These are phyloP conservation scores for Podargus strigoides DNA, from an alignment of 2,797 vertebrate species.

Conservation along the genomic window DNA sequence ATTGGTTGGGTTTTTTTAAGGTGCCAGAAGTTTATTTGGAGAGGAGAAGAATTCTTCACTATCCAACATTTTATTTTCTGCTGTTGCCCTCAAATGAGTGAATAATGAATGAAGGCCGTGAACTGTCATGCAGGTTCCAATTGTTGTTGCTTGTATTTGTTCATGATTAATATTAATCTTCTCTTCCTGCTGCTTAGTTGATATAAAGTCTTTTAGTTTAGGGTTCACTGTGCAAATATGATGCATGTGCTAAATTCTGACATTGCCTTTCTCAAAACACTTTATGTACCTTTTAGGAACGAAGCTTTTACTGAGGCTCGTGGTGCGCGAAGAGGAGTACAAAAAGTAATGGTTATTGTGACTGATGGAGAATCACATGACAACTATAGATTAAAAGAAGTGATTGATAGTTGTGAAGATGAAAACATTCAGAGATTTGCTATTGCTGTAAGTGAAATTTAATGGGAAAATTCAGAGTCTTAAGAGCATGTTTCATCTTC, in stretches of 20 bases:
- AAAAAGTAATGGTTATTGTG: constrained; percentile 97
- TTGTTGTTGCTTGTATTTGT: neutral
- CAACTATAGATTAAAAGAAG: constrained; percentile 72
- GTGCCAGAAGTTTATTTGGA: neutral
- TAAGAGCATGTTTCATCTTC: constrained; percentile 3
- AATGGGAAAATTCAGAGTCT: constrained; percentile 1
- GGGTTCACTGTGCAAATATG: neutral
- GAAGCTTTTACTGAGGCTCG: constrained; percentile 89
- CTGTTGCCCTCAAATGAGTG: neutral
- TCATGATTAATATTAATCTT: neutral
- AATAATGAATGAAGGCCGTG: neutral
- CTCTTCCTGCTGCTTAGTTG: neutral
- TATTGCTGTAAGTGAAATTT: constrained; percentile 86
- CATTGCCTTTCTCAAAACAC: neutral
- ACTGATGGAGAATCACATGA: constrained; percentile 97
- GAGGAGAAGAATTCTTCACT: neutral
- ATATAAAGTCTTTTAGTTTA: neutral
- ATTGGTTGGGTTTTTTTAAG: neutral
- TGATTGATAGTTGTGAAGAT: constrained; percentile 80
- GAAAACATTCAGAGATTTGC: constrained; percentile 91
- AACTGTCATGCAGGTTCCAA: neutral
- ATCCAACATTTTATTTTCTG: neutral
- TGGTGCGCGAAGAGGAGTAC: constrained; percentile 86
- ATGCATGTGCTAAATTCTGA: neutral
- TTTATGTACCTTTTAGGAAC: constrained; percentile 73